Base-by-base conservation (phyloP, 1,140 invertebrate species). In the Aphis gossypii region DNA sequence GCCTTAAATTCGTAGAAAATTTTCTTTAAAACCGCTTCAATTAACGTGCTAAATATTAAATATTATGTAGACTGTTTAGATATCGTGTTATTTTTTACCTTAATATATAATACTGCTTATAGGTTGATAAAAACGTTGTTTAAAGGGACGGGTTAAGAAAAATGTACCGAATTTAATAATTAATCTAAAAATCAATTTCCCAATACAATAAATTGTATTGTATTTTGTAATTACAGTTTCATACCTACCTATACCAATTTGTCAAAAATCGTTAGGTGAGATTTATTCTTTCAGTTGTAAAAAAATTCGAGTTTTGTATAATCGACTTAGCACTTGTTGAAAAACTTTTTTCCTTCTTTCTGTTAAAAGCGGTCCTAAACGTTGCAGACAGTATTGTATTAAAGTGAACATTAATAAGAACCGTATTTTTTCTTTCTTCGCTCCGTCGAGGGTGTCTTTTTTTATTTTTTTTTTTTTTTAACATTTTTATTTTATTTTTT, bases 271-370 rank as follows among this genome's bases (percentile, higher is more conserved):
- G 88, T 56, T 41, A 89, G 51, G 8, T 89, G 88, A 89, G 48
- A 21, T 89, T 89, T 89, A 89, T 89, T 89, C 21, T 89, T 89
- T 89, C 48, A 23, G 88, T 56, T 89, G 51, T 41, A 23, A 89
- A 56, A 35, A 25, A 54, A 89, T 25, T 20, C 35, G 88, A 89
- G 23, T 54, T 35, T 89, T 56, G 51, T 89, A 89, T 89, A 89
- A 89, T 89, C 88, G 88, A 89, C 88, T 89, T 89, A 89, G 51
- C 88, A 89, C 88, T 89, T 89, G 88, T 89, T 89, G 51, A 56
- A 23, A 89, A 89, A 89, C 51, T 89, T 89, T 89, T 89, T 89
- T 89, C n/a, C 48, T 54, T n/a, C 4, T 87, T 51, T 35, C 35
- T 54, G 88, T 89, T 89, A 89, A 89, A 89, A 89, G 88, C 88